Evolutionary conservation across 2,888 invertebrate genomes (phyloP), one percentile per base, ranked within the genome.

Genomic region (Agelastica alni): DNA sequence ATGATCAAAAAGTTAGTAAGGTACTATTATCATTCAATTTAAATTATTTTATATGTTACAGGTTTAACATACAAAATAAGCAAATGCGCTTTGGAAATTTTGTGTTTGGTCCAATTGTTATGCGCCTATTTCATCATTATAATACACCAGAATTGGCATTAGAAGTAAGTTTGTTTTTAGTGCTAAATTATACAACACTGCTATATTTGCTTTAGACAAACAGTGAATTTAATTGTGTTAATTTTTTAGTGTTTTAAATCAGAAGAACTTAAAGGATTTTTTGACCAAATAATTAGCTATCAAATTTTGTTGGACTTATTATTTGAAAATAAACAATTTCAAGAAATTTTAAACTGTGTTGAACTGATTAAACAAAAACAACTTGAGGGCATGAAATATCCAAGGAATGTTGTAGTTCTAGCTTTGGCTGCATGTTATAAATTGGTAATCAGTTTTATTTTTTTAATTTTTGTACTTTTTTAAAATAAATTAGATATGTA

Each of bases 31-130:
- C 16, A 28, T 14, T 41, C 13, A n/a, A 18, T 17, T 28, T 10
- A 34, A 9, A 48, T 28, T n/a, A 30, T 17, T 17, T 31, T 13
- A 7, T 31, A 26, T 17, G 1, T 20, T 9, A 46, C 55, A 88
- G 88, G 69, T 92, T 87, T 67, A 85, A 87, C 67, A 72, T 78
- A 12, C 89, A 91, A 71, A 87, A 85, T 58, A 81, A 83, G 58
- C 85, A 88, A 60, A 73, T 87, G 51, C 77, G 90, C 56, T 91
- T 92, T 81, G 88, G 90, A n/a, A 86, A 81, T 62, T 93, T 85
- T 74, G 72, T 86, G 3, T 92, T 93, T 81, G 93, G 93, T 0
- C 90, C 93, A 3, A 86, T 92, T 9, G 81, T 88, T 0, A 91
- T 93, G 90, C 80, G 93, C 66, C 82, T 89, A 80, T 86, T 87